These are phyloP conservation scores for Bombus fervidus DNA, from an alignment of 1,140 invertebrate species.

Conservation along the genomic window DNA sequence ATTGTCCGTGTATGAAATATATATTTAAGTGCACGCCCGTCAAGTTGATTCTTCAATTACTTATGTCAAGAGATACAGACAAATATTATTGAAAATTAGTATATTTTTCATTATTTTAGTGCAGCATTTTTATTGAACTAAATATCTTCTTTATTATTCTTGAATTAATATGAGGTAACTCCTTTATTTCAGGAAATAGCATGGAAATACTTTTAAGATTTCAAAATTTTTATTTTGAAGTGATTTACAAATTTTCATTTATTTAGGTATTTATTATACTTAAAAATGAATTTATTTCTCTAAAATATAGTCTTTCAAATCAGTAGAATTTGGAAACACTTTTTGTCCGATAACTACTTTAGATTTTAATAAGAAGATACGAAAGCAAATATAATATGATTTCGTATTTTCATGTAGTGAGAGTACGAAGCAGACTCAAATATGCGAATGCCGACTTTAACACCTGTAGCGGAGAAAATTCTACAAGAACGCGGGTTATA, in stretches of 20 bases:
- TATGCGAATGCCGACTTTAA: conserved; percentile 58
- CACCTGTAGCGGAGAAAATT: conserved; percentile 25
- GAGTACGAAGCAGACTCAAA: conserved; percentile 61
- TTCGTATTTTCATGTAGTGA: conserved; percentile 37
- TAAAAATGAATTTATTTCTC: too few species aligned
- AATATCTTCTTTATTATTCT: too few species aligned
- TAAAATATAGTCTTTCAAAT: neutral
- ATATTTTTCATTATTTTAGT: too few species aligned
- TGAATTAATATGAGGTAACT: too few species aligned
- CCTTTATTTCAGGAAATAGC: neutral
- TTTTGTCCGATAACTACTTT: neutral
- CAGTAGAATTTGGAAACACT: neutral
- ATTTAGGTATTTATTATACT: rapidly evolving
- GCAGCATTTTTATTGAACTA: too few species aligned
- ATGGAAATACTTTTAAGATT: neutral
- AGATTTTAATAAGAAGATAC: neutral
- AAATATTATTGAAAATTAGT: too few species aligned
- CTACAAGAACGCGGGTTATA: neutral
- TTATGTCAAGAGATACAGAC: too few species aligned
- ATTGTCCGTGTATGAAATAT: too few species aligned
- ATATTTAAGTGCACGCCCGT: too few species aligned
- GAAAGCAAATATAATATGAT: neutral
- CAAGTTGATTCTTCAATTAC: too few species aligned
- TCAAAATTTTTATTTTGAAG: neutral
- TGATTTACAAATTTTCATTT: too few species aligned